Evolutionary conservation across 1,140 invertebrate genomes (phyloP), one percentile per base, ranked within the genome.

Genomic region (Zaprionus camerounensis): DNA sequence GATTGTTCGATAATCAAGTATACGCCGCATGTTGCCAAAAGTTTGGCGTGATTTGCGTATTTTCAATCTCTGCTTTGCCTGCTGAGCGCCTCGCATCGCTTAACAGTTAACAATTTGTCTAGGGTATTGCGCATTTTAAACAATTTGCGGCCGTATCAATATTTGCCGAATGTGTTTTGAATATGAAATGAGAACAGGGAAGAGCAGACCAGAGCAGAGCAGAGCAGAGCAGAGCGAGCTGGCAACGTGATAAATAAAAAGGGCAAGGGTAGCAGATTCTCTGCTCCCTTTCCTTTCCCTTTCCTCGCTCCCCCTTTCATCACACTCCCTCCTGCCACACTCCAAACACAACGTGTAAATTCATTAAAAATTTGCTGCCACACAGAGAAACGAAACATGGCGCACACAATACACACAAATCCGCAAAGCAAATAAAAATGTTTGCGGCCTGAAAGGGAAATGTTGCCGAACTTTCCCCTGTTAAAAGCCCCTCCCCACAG

Each of bases 131-230:
- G 77, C 77, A 91, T 91, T 91, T 91, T 84, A 90, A 91, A 91
- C 90, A 91, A 91, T 92, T 91, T 91, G 80, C 76, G 76, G 59
- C 66, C 80, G 82, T 91, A 91, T 91, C 90, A 91, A 91, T 91
- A 91, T 91, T 91, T 91, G 80, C 78, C 77, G 85, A 91, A 91
- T 91, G 90, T 91, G 90, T 91, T 91, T 87, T 90, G 90, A 91
- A 91, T 91, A 82, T 66, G 57, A 91, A 91, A 91, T 91, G 84
- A 85, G 80, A 22, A 22, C 2, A 5, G 41, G 15, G 46, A n/a
- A n/a, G n/a, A n/a, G n/a, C n/a, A n/a, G n/a, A n/a, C n/a, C 28
- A 31, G 31, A 3, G 9, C 7, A 34, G 31, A 34, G 31, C 28
- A 31, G 31, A 3, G 9, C 7, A 34, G 31, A 34, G 31, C 9